A percentile compares a stretch with the other conserved stretches of the same genome.
These are phyloP conservation scores for Lophotis ruficrista DNA, from an alignment of 2,113 vertebrate species.

Conservation along the genomic window DNA sequence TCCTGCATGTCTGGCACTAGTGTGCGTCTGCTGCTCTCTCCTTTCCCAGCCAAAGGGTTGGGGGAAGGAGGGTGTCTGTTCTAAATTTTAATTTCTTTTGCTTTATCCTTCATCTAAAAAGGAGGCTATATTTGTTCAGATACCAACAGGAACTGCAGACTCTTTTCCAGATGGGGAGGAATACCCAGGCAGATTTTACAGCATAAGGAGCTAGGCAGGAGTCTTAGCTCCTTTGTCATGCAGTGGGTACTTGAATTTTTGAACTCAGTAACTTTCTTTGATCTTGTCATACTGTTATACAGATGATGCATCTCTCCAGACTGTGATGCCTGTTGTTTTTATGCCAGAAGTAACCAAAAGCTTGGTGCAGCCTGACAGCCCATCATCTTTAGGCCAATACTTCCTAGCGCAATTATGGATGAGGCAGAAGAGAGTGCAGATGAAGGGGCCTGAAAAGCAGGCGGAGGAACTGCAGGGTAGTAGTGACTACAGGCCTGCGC, in stretches of 20 bases:
- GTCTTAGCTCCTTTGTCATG: neutral
- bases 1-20: neutral
- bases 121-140: neutral
- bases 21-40: neutral
- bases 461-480: neutral
- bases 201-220: neutral
- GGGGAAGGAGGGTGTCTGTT: neutral
- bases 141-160: neutral
- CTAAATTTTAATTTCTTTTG: neutral
- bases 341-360: neutral
- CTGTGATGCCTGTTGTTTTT: neutral
- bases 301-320: neutral
- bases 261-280: neutral
- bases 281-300: neutral
- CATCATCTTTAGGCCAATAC: neutral
- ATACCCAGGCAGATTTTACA: neutral
- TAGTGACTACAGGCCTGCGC: neutral
- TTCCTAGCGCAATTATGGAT: fast-evolving
- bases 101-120: neutral
- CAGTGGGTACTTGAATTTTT: neutral
- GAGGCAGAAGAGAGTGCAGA: neutral
- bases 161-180: neutral
- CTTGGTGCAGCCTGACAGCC: neutral
- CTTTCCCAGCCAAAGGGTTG: neutral
- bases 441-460: neutral